Percentiles rank a stretch among this genome's conserved stretches.
phyloP scores from a whole-genome alignment of 1,140 invertebrate species.

The Neotoxoptera formosana region DNA sequence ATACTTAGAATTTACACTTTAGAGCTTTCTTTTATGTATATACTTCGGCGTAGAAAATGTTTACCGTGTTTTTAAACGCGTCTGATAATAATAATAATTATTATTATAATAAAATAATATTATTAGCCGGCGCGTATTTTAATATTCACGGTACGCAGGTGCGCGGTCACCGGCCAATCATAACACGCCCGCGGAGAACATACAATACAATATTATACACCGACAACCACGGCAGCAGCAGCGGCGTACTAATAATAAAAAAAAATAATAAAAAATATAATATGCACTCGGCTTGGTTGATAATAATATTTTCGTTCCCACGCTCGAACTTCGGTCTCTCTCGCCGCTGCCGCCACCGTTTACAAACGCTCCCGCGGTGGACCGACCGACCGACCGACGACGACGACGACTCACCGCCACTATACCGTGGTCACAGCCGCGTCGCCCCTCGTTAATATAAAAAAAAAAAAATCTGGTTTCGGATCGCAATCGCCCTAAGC shows the following conservation, averaged over 20 bases:
- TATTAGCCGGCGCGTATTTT: not conserved
- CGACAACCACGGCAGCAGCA: not conserved
- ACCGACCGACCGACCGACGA: too few relatives aligned
- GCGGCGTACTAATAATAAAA: not conserved
- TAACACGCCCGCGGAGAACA: not conserved
- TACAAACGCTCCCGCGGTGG: conserved; percentile 7
- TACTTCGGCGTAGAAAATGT: not conserved
- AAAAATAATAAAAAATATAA: not conserved
- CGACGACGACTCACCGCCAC: not conserved
- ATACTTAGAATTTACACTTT: not conserved
- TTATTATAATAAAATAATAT: not conserved
- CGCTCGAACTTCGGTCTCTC: conserved; percentile 16
- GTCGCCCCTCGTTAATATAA: conserved; percentile 12
- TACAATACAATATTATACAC: not conserved
- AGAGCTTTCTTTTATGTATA: not conserved
- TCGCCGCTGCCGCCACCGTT: not conserved
- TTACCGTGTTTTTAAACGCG: not conserved
- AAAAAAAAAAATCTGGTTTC: not conserved
- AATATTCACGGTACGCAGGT: conserved; percentile 10
- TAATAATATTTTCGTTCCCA: conserved; percentile 33
- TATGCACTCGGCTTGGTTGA: not conserved
- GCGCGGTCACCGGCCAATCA: not conserved
- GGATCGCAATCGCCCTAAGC: not conserved
- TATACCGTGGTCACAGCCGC: not conserved
- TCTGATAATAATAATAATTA: not conserved